Evolutionary conservation across 2,113 vertebrate species (phyloP).

Genomic region (Amblyopsis rosae): DNA sequence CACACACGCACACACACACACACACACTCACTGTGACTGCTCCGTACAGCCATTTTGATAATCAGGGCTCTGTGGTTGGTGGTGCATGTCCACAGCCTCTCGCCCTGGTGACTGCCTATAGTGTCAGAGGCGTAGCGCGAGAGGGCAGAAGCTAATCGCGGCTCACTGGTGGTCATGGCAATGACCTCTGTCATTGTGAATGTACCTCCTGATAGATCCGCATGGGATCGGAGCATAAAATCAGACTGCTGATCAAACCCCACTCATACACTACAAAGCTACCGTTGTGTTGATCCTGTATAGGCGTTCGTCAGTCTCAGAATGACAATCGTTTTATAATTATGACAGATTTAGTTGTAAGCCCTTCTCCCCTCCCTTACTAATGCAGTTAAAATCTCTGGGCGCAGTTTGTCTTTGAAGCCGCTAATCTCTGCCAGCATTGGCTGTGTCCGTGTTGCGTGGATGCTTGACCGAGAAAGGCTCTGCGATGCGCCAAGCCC

Average conservation of each 20-base stretch:
- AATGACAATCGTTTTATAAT: conserved; percentile 35
- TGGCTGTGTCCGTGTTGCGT: conserved; percentile 29
- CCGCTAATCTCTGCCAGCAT: conserved; percentile 61
- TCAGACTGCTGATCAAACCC: conserved; percentile 46
- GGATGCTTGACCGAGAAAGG: conserved; percentile 60
- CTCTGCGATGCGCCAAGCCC: conserved; percentile 35
- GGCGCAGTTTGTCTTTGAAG: conserved; percentile 56
- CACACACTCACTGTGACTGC: conserved; percentile 26
- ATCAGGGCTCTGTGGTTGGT: conserved; percentile 44
- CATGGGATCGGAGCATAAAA: conserved; percentile 54
- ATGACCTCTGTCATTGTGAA: conserved; percentile 65
- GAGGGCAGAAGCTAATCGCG: conserved; percentile 40
- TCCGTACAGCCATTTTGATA: conserved; percentile 50
- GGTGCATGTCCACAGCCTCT: conserved; percentile 30
- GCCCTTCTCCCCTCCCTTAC: conserved; percentile 6
- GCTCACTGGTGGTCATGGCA: conserved; percentile 53
- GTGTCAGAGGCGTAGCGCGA: conserved; percentile 5
- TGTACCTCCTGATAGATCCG: conserved; percentile 57
- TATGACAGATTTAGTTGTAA: conserved; percentile 54
- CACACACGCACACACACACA: conserved; percentile 15
- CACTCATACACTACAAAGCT: neutral
- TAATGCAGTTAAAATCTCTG: conserved; percentile 45
- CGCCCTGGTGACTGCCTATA: conserved; percentile 27
- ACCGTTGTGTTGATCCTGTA: conserved; percentile 18
- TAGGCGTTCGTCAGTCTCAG: conserved; percentile 27